Base-by-base conservation (phyloP, 2,888 invertebrate genomes). In the Drosophila sordidapex region DNA sequence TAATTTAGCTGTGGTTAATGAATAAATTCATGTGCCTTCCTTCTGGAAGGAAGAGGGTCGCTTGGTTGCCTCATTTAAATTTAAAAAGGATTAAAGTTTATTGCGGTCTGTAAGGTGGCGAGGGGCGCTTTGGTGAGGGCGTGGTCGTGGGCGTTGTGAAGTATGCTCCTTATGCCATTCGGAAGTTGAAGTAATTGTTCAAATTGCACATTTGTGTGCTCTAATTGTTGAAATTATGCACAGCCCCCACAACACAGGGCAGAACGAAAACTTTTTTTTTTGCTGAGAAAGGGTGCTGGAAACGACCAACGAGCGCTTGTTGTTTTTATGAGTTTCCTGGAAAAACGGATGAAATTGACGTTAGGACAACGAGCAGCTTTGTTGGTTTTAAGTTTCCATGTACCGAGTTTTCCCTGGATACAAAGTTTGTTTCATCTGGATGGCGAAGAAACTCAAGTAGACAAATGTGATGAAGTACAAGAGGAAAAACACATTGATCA, bases 141-240 rank as follows among this genome's bases (percentile, higher is more conserved):
- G 66, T 70, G 64, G 58, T n/a, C 53, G 62, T 56, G 57, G 62
- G 49, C 31, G 51, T 67, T 36, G 15, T 72, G 40, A 70, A 81
- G 81, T 69, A 63, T 40, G 74, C 83, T 77, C 66, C 85, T 83
- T 83, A 72, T 77, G 66, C 77, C 74, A 74, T 74, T 83, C 87
- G 87, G 74, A 86, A 82, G 87, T 80, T 86, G 71, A 65, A 74
- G 86, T 82, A 82, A 82, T 82, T 82, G 83, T 63, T 83, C 48
- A 79, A 79, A 83, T 77, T 83, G 87, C 87, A 86, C 87, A 83
- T 84, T 81, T 82, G 84, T 83, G 84, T 76, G 84, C 73, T 79
- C 83, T 82, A 82, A 82, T 82, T 82, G 84, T 79, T 67, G 53
- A 74, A 82, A 81, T 81, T 83, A 84, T 83, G 82, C 76, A 83